Evolutionary conservation across 2,888 invertebrate species (phyloP).

Genomic region (Steinernema scapterisci): DNA sequence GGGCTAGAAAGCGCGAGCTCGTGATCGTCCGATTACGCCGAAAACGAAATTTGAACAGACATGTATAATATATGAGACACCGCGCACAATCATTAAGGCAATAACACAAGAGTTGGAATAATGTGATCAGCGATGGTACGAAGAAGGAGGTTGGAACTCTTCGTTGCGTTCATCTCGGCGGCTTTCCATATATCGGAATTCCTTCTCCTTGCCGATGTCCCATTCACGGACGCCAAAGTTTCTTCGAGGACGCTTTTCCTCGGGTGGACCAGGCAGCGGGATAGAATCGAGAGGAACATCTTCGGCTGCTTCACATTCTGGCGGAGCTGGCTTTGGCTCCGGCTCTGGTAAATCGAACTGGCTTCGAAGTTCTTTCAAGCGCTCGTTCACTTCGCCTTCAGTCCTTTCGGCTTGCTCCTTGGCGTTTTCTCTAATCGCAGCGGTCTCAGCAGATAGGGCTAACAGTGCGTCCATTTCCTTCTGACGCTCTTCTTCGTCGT

Average conservation of each 20-base stretch:
- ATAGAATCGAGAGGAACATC: conserved; percentile 29
- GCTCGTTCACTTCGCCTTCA: conserved; percentile 39
- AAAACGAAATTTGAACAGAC: no score
- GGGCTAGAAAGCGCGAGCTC: no score
- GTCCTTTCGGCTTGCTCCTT: conserved; percentile 38
- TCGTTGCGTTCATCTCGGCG: conserved; percentile 58
- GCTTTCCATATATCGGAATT: conserved; percentile 25
- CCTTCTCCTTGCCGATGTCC: conserved; percentile 55
- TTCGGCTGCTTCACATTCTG: conserved; percentile 35
- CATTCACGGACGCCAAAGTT: conserved; percentile 52
- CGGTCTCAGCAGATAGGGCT: conserved; percentile 50
- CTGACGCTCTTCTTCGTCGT: conserved; percentile 52
- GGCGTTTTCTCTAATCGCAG: conserved; percentile 38
- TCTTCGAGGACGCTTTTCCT: conserved; percentile 15
- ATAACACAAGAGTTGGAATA: not conserved
- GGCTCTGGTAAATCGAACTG: conserved; percentile 33
- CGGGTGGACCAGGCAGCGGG: conserved; percentile 27
- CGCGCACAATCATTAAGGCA: not conserved
- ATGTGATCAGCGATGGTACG: conserved; percentile 41
- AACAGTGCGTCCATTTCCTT: conserved; percentile 47
- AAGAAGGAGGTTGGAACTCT: conserved; percentile 57
- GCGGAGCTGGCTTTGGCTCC: conserved; percentile 33
- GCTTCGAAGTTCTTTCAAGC: conserved; percentile 2
- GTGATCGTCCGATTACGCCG: no score
- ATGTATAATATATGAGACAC: no score